Conservation (phyloP, 2,888 invertebrate genomes). For the Lordiphosa fenestrarum region DNA sequence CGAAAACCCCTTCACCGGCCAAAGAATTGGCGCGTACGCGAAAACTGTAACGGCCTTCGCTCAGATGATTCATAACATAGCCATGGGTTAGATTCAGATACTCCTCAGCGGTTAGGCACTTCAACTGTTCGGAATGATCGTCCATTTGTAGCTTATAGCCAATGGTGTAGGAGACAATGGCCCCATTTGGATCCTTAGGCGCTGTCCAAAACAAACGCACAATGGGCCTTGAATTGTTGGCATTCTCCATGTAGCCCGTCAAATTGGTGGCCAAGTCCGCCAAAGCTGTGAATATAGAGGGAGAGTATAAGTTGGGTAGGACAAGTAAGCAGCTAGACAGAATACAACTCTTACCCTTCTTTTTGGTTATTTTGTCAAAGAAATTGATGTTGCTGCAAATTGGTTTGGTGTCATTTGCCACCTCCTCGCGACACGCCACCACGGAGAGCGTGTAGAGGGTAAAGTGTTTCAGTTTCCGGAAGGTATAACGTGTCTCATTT, state of each 20-base stretch:
- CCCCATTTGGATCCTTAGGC: constrained; percentile 92
- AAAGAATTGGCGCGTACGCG: constrained; percentile 89
- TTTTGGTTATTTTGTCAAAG: constrained; percentile 81
- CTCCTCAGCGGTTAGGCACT: constrained; percentile 86
- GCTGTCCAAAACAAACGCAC: constrained; percentile 90
- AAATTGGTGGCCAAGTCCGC: constrained; percentile 85
- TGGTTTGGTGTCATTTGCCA: constrained; percentile 9
- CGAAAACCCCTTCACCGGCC: constrained; percentile 86
- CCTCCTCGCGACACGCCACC: constrained; percentile 86
- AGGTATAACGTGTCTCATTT: constrained; percentile 81
- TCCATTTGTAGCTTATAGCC: constrained; percentile 83
- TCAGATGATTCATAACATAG: constrained; percentile 80
- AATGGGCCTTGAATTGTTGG: constrained; percentile 81
- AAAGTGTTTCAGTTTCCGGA: constrained; percentile 87
- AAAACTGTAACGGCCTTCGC: constrained; percentile 91
- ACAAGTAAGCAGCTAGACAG: no score
- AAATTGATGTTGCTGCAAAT: constrained; percentile 83
- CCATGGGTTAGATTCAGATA: constrained; percentile 81
- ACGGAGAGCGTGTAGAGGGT: constrained; percentile 88
- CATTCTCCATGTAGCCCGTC: constrained; percentile 74
- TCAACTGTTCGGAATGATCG: constrained; percentile 85
- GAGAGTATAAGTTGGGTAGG: neutral
- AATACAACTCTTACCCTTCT: constrained; percentile 73
- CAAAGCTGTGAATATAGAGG: constrained; percentile 80
- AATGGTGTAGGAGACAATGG: constrained; percentile 91